phyloP scores from a whole-genome alignment of 2,113 vertebrate genomes.

The Dromas ardeola region DNA sequence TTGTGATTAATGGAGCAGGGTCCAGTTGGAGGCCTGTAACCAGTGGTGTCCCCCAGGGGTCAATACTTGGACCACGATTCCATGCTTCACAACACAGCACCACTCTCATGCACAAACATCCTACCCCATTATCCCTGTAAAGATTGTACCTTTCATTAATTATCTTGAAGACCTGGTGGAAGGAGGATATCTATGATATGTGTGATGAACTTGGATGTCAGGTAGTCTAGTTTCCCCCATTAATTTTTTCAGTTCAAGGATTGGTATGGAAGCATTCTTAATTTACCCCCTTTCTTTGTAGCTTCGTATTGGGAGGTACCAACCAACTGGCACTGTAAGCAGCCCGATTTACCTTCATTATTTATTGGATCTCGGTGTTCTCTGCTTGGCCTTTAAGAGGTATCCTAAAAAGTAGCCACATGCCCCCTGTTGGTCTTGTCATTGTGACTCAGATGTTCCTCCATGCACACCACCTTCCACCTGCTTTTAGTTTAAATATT shows the following conservation, averaged over 20 bases:
- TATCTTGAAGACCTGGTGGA: neutral
- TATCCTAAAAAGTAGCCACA: neutral
- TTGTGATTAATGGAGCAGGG: too few species aligned
- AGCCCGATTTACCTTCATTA: neutral
- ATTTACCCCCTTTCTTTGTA: neutral
- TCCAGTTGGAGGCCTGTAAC: too few species aligned
- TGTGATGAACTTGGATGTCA: neutral
- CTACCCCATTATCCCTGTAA: neutral
- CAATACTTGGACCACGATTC: too few species aligned
- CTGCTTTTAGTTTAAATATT: neutral
- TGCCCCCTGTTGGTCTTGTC: neutral
- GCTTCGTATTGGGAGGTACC: neutral
- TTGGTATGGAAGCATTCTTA: neutral
- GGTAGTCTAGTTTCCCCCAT: neutral
- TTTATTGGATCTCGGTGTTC: neutral
- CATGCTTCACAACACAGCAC: neutral
- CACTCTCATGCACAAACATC: neutral
- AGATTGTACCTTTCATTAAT: neutral
- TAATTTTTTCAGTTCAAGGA: neutral
- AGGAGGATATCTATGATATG: neutral
- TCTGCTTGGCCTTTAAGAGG: neutral
- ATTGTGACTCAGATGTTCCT: neutral
- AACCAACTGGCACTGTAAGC: neutral
- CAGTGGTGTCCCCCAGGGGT: too few species aligned
- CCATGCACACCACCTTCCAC: neutral